Evolutionary conservation across 1,140 invertebrate genomes (phyloP).

Genomic region (Drosophila aff.): DNA sequence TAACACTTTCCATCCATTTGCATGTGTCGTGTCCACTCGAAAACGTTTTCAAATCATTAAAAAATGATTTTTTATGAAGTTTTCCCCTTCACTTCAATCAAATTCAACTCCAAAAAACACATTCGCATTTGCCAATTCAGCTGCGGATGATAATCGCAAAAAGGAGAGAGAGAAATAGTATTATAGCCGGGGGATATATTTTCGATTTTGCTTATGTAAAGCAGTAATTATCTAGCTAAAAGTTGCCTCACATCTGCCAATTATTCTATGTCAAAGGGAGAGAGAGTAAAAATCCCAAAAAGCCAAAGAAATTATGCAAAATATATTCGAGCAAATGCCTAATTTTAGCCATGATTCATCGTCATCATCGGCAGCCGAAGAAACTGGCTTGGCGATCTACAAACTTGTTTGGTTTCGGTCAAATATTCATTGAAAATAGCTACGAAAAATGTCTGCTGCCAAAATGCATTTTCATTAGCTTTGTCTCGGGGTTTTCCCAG

Average conservation of each 20-base stretch:
- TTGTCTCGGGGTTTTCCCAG: slow-evolving; percentile 59
- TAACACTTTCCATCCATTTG: slow-evolving; percentile 32
- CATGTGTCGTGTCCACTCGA: slow-evolving; percentile 38
- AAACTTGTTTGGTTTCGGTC: slow-evolving; percentile 60
- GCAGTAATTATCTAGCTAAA: slow-evolving; percentile 46
- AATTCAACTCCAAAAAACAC: slow-evolving; percentile 17
- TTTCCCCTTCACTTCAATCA: slow-evolving; percentile 75
- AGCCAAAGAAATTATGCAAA: slow-evolving; percentile 65
- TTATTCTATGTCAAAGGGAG: slow-evolving; percentile 60
- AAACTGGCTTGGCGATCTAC: slow-evolving; percentile 56
- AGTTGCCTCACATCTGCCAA: slow-evolving; percentile 69
- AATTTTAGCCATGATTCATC: slow-evolving; percentile 80
- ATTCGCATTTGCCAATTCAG: slow-evolving; percentile 48
- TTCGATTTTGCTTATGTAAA: slow-evolving; percentile 72
- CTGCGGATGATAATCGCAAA: slow-evolving; percentile 27
- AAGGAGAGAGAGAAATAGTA: slow-evolving; percentile 18
- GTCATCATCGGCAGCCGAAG: background rate
- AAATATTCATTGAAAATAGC: slow-evolving; percentile 1
- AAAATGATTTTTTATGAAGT: slow-evolving; percentile 42
- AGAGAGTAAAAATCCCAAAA: slow-evolving; percentile 5
- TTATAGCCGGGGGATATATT: slow-evolving; percentile 23
- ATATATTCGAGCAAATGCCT: slow-evolving; percentile 48
- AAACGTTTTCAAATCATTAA: slow-evolving; percentile 57
- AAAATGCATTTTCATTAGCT: slow-evolving; percentile 55
- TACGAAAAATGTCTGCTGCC: slow-evolving; percentile 42